phyloP scores from a whole-genome alignment of 1,140 invertebrate genomes.

The Tetragnatha versicolor region DNA sequence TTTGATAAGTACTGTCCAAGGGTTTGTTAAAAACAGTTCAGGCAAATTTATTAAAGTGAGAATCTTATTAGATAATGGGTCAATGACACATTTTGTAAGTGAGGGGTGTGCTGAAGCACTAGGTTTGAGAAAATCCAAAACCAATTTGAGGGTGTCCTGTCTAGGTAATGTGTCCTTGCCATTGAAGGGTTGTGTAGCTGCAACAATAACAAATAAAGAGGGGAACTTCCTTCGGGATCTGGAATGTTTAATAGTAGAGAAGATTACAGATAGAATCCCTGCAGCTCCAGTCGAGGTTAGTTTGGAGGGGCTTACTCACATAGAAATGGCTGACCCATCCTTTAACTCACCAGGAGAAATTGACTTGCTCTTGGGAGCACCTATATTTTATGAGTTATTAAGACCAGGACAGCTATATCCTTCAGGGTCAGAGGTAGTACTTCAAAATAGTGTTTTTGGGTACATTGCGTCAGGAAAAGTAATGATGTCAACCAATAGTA shows the following conservation, averaged over 20 bases:
- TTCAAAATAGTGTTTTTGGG: not conserved
- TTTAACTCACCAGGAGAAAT: not conserved
- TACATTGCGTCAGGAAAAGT: not conserved
- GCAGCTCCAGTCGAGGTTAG: not conserved
- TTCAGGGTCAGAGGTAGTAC: not conserved
- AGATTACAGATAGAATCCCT: not conserved
- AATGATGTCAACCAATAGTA: not conserved
- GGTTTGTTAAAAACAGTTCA: not conserved
- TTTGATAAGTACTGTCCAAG: not conserved
- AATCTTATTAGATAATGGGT: not conserved
- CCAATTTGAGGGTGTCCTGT: not conserved
- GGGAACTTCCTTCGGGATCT: not conserved
- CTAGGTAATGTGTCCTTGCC: not conserved
- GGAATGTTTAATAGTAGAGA: not conserved
- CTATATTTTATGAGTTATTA: too few species aligned
- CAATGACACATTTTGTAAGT: not conserved
- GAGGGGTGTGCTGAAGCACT: not conserved
- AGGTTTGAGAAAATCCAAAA: not conserved
- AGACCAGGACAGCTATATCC: not conserved
- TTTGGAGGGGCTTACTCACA: not conserved
- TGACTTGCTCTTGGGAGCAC: too few species aligned
- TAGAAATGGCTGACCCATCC: not conserved
- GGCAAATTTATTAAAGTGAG: not conserved
- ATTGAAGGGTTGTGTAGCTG: not conserved
- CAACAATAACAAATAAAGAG: constrained; percentile 6